Percentiles rank a stretch among this genome's conserved stretches.
Evolutionary conservation across 2,113 vertebrate species (phyloP).

Genomic region (Etia nguti): DNA sequence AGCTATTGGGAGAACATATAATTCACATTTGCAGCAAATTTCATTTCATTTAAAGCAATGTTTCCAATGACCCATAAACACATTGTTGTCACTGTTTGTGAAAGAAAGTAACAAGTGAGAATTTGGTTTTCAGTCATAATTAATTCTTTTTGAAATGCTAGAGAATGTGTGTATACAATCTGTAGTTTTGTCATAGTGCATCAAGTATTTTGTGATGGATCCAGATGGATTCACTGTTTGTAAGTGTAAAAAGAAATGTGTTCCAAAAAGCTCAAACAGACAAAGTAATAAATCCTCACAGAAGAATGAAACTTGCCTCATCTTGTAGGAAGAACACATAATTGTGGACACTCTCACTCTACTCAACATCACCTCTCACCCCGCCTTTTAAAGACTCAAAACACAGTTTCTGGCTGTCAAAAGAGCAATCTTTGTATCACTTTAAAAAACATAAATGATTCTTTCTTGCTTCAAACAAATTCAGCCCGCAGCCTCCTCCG

Average conservation of each 20-base stretch:
- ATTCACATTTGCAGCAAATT: not conserved
- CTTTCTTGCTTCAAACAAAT: not conserved
- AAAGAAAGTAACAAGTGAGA: not conserved
- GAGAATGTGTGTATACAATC: not conserved
- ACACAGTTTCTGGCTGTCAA: not conserved
- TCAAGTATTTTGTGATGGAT: not conserved
- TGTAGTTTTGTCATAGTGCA: not conserved
- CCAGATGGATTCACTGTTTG: not conserved
- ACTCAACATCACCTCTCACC: not conserved
- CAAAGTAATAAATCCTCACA: not conserved
- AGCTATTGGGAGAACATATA: not conserved
- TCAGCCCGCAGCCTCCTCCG: not conserved
- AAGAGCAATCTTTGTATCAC: not conserved
- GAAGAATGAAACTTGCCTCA: constrained; percentile 9
- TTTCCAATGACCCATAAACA: not conserved
- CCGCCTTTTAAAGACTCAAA: not conserved
- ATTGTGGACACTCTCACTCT: not conserved
- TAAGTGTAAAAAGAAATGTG: not conserved
- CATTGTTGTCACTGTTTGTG: not conserved
- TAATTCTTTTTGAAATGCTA: not conserved
- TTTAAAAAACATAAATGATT: not conserved
- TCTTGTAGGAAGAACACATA: constrained; percentile 18
- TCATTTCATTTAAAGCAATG: not conserved
- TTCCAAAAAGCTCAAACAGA: not conserved
- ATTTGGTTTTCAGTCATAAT: not conserved